Conservation (phyloP, 2,113 vertebrate genomes). For the Lagenorhynchus albirostris region DNA sequence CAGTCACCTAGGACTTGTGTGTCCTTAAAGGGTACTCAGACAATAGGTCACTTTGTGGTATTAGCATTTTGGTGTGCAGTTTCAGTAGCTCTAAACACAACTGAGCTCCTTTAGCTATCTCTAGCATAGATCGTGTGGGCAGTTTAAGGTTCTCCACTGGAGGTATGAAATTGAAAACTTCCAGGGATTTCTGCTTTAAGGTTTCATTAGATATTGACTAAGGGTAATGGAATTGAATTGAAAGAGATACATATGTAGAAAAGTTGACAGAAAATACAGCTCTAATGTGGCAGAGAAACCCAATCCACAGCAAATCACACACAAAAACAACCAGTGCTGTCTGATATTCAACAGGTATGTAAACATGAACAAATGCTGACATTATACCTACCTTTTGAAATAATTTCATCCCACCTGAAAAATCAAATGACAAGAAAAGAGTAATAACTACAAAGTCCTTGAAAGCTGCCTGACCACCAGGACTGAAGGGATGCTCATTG, state of each 20-base stretch:
- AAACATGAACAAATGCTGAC: neutral
- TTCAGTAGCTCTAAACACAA: constrained; percentile 18
- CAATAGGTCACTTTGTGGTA: neutral
- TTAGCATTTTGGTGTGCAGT: neutral
- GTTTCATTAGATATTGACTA: constrained; percentile 5
- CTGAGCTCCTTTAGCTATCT: neutral
- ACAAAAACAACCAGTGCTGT: neutral
- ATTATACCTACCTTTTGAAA: neutral
- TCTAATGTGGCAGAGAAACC: neutral
- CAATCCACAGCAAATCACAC: neutral
- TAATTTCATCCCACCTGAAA: constrained; percentile 13
- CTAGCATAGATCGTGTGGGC: neutral
- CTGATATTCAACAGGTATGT: neutral
- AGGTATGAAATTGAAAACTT: neutral
- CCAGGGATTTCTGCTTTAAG: neutral
- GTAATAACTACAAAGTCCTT: neutral
- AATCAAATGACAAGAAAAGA: constrained; percentile 26
- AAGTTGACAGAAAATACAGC: neutral
- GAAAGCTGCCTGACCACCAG: neutral
- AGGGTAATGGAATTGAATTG: neutral
- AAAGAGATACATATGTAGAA: neutral
- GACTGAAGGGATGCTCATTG: neutral
- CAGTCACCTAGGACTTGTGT: neutral
- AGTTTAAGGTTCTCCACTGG: neutral
- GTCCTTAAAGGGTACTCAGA: neutral